Base-by-base conservation (phyloP, 2,113 vertebrate species). In the Thalassarche chlororhynchos region DNA sequence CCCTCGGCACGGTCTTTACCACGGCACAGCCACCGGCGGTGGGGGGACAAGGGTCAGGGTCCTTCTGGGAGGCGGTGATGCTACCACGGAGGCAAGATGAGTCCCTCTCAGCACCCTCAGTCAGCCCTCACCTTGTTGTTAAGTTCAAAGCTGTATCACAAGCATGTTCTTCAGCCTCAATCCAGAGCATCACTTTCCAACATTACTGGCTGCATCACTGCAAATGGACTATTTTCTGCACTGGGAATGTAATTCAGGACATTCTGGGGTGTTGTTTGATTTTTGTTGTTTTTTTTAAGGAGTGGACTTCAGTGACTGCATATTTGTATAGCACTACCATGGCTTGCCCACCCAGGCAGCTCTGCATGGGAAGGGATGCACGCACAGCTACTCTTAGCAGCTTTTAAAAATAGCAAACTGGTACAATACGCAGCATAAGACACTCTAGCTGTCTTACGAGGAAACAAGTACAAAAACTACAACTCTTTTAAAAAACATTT, bases 1-100 rank as follows among this genome's bases (percentile, higher is more conserved):
- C 57, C 34, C 74, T 61, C 20, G 3, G 42, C 29, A 15, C 0
- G 17, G 26, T 16, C 23, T 84, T 21, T 29, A 7, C 66, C 29
- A n/a, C 1, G 6, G 23, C 42, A 28, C 34, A 6, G 34, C 26
- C 79, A 36, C 26, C 40, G 25, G 38, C 6, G 1, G 6, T 1
- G 4, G 28, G 49, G 19, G 40, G 70, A 14, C 51, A 7, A 24
- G 40, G 46, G 36, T 10, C 10, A 4, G 60, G 32, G n/a, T n/a
- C 25, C 49, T 54, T 16, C 38, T 23, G 38, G 70, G 17, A 44
- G 49, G 49, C 64, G 58, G 34, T 8, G 17, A 44, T 16, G 60
- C 11, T 8, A 6, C 42, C 34, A 2, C 2, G 5, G 52, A 14
- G 42, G 9, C 3, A 6, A 14, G 34, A 12, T 4, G 51, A 57